Percentiles rank a stretch among this genome's conserved stretches.
phyloP scores from a whole-genome alignment of 2,113 vertebrate species.

The Cyrtonyx montezumae region DNA sequence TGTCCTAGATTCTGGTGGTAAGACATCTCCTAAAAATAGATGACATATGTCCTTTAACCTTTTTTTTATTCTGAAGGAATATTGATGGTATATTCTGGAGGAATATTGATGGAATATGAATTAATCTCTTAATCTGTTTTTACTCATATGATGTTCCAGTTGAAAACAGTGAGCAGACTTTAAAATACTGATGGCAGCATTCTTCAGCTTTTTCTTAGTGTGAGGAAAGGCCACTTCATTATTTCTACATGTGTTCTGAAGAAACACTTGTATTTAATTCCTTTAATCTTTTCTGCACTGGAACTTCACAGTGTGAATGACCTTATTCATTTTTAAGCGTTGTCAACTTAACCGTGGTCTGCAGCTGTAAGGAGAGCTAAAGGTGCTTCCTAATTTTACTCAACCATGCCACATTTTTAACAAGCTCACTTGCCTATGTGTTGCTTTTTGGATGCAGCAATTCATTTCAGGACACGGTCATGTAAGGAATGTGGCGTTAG shows the following conservation, averaged over 20 bases:
- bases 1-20: slow-evolving; percentile 88
- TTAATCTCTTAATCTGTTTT: background rate
- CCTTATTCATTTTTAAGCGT: background rate
- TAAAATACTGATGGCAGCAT: background rate
- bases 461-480: background rate
- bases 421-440: background rate
- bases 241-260: accelerated
- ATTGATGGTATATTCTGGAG: background rate
- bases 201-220: background rate
- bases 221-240: background rate
- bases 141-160: background rate
- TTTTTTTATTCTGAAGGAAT: background rate
- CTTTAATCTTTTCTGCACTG: background rate
- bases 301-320: background rate
- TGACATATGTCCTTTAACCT: background rate
- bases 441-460: background rate
- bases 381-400: background rate
- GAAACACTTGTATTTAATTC: background rate
- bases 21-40: slow-evolving; percentile 53
- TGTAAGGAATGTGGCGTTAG: background rate
- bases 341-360: background rate
- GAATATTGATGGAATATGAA: no score
- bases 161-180: background rate
- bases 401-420: background rate
- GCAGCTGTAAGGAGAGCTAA: background rate